Percentiles rank a stretch among this genome's conserved stretches.
Evolutionary conservation across 2,888 invertebrate species (phyloP).

Genomic region (Apotomis betuletana): DNA sequence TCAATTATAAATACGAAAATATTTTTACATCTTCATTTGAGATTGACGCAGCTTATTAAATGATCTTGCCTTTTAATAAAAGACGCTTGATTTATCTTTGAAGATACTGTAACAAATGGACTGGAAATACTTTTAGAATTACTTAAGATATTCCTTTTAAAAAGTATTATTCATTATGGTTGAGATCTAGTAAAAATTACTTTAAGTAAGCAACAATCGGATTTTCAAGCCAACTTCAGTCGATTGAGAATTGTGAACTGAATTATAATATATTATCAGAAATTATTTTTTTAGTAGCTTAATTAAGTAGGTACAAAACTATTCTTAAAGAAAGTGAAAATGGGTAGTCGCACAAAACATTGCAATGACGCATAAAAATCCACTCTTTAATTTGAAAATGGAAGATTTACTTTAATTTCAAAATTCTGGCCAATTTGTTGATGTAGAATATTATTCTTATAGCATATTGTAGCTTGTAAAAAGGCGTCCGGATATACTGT

Average conservation of each 20-base stretch:
- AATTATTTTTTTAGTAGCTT: background rate
- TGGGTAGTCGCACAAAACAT: background rate
- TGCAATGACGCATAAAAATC: background rate
- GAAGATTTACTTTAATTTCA: no score
- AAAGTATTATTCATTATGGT: background rate
- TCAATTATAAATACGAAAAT: no score
- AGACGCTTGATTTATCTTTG: constrained; percentile 10
- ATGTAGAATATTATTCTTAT: no score
- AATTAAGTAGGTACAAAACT: background rate
- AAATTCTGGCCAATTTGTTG: background rate
- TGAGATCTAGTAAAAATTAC: background rate
- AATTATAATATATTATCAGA: constrained; percentile 5
- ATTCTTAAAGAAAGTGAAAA: background rate
- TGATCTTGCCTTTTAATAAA: background rate
- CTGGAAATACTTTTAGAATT: background rate
- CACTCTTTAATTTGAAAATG: no score
- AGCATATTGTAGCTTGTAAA: no score
- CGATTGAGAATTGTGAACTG: background rate
- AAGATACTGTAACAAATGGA: background rate
- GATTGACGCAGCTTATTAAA: background rate
- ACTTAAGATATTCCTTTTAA: background rate
- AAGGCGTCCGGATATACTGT: no score
- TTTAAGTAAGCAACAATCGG: background rate
- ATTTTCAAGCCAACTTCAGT: constrained; percentile 6
- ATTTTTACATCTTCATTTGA: no score